Conservation (phyloP, 2,113 vertebrate genomes). For the Caranx ignobilis region DNA sequence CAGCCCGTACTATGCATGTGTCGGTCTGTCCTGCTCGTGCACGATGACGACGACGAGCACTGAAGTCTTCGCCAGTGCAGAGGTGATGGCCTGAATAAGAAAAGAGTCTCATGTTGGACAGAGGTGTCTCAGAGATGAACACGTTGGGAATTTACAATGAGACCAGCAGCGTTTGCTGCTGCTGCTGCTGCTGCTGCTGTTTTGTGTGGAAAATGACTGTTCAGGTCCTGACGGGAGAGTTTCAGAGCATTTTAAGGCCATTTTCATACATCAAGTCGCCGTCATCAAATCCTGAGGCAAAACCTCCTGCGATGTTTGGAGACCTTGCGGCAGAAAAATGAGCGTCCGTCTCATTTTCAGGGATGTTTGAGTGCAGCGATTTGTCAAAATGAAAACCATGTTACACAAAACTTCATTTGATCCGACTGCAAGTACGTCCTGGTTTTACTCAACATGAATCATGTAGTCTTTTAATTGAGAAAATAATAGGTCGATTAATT, state of each 20-base stretch:
- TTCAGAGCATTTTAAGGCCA: not conserved
- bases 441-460: not conserved
- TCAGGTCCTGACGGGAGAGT: not conserved
- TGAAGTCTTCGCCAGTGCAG: constrained; percentile 10
- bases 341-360: not conserved
- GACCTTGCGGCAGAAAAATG: not conserved
- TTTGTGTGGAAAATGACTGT: not conserved
- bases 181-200: rapidly evolving
- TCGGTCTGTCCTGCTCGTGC: constrained; percentile 22
- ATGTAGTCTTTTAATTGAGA: not conserved
- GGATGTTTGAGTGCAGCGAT: not conserved
- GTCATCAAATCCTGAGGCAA: not conserved
- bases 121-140: constrained; percentile 41
- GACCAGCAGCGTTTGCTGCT: not conserved
- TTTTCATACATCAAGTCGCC: not conserved
- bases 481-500: constrained; percentile 8
- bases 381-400: not conserved
- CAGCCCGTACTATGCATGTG: constrained; percentile 18
- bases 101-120: constrained; percentile 35
- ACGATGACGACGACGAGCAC: not conserved
- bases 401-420: not conserved
- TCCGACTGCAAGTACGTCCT: not conserved
- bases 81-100: constrained; percentile 60
- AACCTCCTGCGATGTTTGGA: not conserved
- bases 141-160: constrained; percentile 37